Evolutionary conservation across 2,888 invertebrate genomes (phyloP).

Genomic region (Drosophila leonis): DNA sequence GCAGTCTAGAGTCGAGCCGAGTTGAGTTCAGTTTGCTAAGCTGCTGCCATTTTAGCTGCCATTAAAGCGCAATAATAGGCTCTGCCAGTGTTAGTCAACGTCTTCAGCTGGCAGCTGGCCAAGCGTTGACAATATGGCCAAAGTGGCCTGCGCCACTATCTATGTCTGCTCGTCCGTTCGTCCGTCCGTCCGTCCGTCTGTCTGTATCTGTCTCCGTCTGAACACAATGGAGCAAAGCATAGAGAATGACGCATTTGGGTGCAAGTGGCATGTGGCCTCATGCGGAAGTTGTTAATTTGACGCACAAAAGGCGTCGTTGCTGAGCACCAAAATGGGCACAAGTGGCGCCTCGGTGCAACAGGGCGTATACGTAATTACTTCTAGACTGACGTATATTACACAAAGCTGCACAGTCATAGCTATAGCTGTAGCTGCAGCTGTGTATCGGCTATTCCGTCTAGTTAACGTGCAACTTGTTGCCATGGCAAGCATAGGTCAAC

Average conservation of each 20-base stretch:
- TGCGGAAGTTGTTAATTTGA: slow-evolving; percentile 82
- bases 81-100: slow-evolving; percentile 36
- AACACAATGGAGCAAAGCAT: slow-evolving; percentile 64
- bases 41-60: slow-evolving; percentile 71
- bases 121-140: slow-evolving; percentile 74
- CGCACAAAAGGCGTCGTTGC: slow-evolving; percentile 67
- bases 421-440: neutral
- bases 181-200: neutral
- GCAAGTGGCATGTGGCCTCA: slow-evolving; percentile 81
- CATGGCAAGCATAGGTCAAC: slow-evolving; percentile 24
- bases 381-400: slow-evolving; percentile 49
- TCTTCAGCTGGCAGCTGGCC: slow-evolving; percentile 70
- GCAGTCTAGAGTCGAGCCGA: neutral
- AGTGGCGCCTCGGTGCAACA: slow-evolving; percentile 68
- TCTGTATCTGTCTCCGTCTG: slow-evolving; percentile 19
- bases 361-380: slow-evolving; percentile 72
- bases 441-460: slow-evolving; percentile 12
- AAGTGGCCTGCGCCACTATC: slow-evolving; percentile 59
- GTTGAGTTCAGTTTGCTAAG: slow-evolving; percentile 23
- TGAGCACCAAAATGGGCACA: slow-evolving; percentile 64
- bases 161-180: slow-evolving; percentile 16
- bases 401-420: slow-evolving; percentile 29
- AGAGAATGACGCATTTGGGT: slow-evolving; percentile 81
- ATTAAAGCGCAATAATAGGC: slow-evolving; percentile 76
- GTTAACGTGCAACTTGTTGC: slow-evolving; percentile 46